Conservation (phyloP, 2,797 vertebrate species). For the Harpagifer antarcticus region DNA sequence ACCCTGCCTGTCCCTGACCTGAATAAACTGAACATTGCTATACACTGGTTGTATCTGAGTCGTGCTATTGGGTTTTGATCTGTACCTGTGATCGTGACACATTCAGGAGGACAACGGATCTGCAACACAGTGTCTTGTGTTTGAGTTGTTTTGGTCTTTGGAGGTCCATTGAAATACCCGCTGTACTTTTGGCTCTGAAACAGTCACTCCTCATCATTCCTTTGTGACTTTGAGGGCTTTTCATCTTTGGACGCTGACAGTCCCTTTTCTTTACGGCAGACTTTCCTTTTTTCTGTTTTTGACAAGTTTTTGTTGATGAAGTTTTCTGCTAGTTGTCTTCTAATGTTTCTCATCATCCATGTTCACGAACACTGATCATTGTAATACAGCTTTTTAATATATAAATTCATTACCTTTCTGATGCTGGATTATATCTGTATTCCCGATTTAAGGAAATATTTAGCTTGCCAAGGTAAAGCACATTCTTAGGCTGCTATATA, state of each 20-base stretch:
- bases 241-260: constrained; percentile 34
- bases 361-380: neutral
- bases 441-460: constrained; percentile 3
- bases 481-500: constrained; percentile 4
- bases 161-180: constrained; percentile 17
- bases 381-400: neutral
- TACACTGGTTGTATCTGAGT: too few species aligned
- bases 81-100: too few species aligned
- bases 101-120: constrained; percentile 9
- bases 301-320: constrained; percentile 19
- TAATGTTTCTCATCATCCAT: neutral
- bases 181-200: constrained; percentile 24
- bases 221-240: constrained; percentile 48
- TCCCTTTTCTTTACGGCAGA: constrained; percentile 5
- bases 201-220: constrained; percentile 28
- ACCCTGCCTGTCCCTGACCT: too few species aligned
- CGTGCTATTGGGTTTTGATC: too few species aligned
- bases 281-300: neutral
- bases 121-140: constrained; percentile 13
- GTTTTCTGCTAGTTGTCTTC: neutral
- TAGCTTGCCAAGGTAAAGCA: neutral
- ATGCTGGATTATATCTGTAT: neutral
- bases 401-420: neutral
- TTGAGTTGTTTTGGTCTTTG: constrained; percentile 32
- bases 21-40: too few species aligned